Percentiles rank a stretch among this genome's conserved stretches.
Evolutionary conservation across 2,113 vertebrate genomes (phyloP).

Genomic region (Delphinus delphis): DNA sequence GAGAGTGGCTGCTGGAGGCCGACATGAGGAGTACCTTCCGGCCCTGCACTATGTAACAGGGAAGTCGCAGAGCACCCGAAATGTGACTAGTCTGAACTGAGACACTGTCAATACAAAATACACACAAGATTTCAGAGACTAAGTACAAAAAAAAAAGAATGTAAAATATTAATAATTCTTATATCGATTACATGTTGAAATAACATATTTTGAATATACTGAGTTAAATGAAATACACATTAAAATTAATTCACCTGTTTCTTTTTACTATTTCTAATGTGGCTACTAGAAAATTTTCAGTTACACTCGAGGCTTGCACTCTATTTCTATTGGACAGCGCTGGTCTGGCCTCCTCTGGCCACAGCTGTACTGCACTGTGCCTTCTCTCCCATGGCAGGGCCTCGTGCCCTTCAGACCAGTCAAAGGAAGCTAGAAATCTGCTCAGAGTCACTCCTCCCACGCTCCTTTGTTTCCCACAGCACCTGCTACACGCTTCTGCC

Average conservation of each 20-base stretch:
- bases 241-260: neutral
- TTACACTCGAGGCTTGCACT: neutral
- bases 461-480: neutral
- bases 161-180: neutral
- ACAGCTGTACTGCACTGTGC: no score
- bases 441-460: neutral
- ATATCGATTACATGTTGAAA: neutral
- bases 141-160: neutral
- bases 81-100: neutral
- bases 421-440: neutral
- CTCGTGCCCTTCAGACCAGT: neutral
- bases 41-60: neutral
- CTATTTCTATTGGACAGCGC: fast-evolving
- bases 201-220: neutral
- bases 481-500: neutral
- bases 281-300: neutral
- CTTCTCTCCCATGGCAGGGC: neutral
- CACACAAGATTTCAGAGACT: neutral
- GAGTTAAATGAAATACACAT: neutral
- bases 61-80: neutral
- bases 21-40: neutral
- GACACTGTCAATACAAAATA: neutral
- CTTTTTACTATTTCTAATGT: neutral
- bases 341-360: neutral
- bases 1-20: neutral